A percentile compares a stretch with the other conserved stretches of the same genome.
These are phyloP conservation scores for Brachyptera putata DNA, from an alignment of 2,888 invertebrate genomes.

Conservation along the genomic window DNA sequence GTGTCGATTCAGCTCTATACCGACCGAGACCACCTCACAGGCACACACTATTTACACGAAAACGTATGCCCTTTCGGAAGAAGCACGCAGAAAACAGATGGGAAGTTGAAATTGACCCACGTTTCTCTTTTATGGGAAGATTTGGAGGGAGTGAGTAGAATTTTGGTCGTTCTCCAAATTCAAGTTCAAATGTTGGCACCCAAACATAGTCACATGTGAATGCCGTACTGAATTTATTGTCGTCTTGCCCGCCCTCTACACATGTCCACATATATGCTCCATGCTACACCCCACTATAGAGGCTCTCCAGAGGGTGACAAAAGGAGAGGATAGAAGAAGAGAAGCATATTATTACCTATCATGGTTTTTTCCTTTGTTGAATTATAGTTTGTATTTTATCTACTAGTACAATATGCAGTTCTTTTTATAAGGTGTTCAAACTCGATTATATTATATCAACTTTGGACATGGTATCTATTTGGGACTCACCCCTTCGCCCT, in stretches of 20 bases:
- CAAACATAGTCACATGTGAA: not conserved
- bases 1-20: not conserved
- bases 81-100: constrained; percentile 10
- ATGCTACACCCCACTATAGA: too few relatives aligned
- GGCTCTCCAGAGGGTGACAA: too few relatives aligned
- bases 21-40: not conserved
- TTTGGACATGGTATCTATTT: too few relatives aligned
- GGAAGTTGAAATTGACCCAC: constrained; percentile 11
- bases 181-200: constrained; percentile 14
- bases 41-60: too few relatives aligned
- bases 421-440: too few relatives aligned
- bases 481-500: too few relatives aligned
- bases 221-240: constrained; percentile 15
- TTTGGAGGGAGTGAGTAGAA: not conserved
- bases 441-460: too few relatives aligned
- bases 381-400: not conserved
- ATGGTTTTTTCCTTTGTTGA: too few relatives aligned
- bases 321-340: not conserved
- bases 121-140: not conserved
- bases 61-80: not conserved
- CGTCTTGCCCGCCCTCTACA: constrained; percentile 1
- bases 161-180: constrained; percentile 21
- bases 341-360: not conserved
- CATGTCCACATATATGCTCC: too few relatives aligned
- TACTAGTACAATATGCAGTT: too few relatives aligned